phyloP scores from a whole-genome alignment of 92 coral and sea anemone genomes.

The Montipora capitata region DNA sequence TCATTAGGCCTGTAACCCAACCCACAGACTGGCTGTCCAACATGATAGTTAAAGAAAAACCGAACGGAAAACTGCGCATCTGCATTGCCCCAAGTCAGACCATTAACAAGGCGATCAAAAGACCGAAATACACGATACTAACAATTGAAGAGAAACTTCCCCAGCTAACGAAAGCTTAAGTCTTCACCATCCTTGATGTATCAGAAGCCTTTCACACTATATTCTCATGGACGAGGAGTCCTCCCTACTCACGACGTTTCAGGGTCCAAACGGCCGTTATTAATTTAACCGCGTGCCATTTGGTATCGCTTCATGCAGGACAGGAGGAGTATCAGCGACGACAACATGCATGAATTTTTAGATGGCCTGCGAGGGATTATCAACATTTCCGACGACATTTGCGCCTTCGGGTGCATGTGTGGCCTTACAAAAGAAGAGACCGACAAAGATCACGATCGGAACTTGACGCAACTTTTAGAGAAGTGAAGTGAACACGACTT shows the following conservation, averaged over 20 bases:
- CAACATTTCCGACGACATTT: slow-evolving; percentile 50
- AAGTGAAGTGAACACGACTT: slow-evolving; percentile 35
- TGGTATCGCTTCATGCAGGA: slow-evolving; percentile 43
- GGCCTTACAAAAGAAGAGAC: slow-evolving; percentile 44
- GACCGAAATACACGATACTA: slow-evolving; percentile 59
- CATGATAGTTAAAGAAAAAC: no score
- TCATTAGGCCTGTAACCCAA: background rate
- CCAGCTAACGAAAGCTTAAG: slow-evolving; percentile 29
- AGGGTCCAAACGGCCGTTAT: slow-evolving; percentile 46
- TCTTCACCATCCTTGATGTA: slow-evolving; percentile 37
- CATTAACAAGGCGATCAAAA: slow-evolving; percentile 54
- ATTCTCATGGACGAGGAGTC: no score
- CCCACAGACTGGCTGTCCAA: background rate
- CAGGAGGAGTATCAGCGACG: slow-evolving; percentile 48
- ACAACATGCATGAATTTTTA: slow-evolving; percentile 1
- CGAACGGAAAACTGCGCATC: background rate
- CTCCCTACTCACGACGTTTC: no score
- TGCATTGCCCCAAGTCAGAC: slow-evolving; percentile 63
- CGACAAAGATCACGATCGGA: slow-evolving; percentile 23
- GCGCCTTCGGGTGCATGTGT: slow-evolving; percentile 50
- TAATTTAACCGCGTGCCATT: slow-evolving; percentile 46
- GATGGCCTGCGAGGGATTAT: slow-evolving; percentile 30
- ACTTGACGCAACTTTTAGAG: slow-evolving; percentile 8
- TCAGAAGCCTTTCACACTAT: background rate
- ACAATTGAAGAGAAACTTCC: slow-evolving; percentile 36